Percentiles rank a stretch among this genome's conserved stretches.
Conservation (phyloP, 2,113 vertebrate species). For the Trochalopteron elliotii region DNA sequence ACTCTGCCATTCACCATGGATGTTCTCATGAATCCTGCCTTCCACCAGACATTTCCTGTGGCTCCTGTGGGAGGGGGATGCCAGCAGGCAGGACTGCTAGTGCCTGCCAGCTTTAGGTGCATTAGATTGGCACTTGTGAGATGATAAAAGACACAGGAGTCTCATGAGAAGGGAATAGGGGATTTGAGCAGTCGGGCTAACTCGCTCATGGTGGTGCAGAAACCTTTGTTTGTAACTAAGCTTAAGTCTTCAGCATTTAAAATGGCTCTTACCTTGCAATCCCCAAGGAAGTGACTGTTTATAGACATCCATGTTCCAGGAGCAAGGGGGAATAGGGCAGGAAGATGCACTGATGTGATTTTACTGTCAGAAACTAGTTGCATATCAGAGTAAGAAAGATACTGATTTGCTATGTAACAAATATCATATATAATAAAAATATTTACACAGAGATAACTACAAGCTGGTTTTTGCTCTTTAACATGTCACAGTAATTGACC, state of each 20-base stretch:
- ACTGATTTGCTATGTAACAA: not conserved
- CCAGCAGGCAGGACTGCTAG: not conserved
- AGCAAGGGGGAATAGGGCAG: not conserved
- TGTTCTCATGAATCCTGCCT: not conserved
- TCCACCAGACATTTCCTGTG: not conserved
- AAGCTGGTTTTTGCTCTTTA: not conserved
- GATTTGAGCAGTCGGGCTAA: not conserved
- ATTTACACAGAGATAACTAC: not conserved
- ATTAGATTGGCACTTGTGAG: slow-evolving; percentile 22
- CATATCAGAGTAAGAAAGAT: not conserved
- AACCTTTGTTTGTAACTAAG: not conserved
- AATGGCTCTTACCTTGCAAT: not conserved
- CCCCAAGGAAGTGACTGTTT: not conserved
- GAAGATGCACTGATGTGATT: not conserved
- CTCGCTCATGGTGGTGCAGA: rapidly evolving
- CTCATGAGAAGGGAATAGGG: slow-evolving; percentile 11
- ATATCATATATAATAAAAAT: not conserved
- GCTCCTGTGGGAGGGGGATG: not conserved
- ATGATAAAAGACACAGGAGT: not conserved
- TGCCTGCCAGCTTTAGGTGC: not conserved
- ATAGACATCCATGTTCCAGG: not conserved
- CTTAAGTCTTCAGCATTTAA: slow-evolving; percentile 5
- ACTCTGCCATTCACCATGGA: not conserved
- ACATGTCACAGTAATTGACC: not conserved
- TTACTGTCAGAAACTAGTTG: not conserved